Percentiles rank a stretch among this genome's conserved stretches.
phyloP scores from a whole-genome alignment of 1,140 invertebrate genomes.

The Solenopsis fugax region DNA sequence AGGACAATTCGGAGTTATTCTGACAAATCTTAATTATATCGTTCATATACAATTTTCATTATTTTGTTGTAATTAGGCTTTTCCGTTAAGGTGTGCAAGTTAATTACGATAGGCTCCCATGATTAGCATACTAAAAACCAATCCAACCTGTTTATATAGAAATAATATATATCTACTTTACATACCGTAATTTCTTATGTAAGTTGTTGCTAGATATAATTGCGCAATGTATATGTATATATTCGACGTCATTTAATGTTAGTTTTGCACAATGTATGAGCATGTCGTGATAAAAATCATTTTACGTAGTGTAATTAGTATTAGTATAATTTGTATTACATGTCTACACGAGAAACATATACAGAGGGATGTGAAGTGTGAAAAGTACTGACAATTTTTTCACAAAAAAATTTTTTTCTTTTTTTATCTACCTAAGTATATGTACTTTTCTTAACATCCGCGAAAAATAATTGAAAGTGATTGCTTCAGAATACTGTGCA shows the following conservation, averaged over 20 bases:
- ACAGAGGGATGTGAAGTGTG: neutral
- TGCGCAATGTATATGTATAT: too few species aligned
- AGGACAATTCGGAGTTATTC: neutral
- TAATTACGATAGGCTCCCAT: slow-evolving; percentile 19
- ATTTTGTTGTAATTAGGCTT: neutral
- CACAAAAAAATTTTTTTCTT: too few species aligned
- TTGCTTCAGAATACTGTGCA: neutral
- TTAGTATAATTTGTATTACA: too few species aligned
- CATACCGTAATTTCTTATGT: neutral
- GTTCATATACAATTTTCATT: neutral
- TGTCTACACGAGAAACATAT: too few species aligned
- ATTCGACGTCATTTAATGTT: slow-evolving; percentile 15
- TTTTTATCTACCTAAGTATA: neutral
- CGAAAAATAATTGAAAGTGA: neutral
- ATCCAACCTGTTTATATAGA: slow-evolving; percentile 48
- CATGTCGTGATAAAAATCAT: neutral
- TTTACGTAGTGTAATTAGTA: neutral
- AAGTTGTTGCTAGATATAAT: slow-evolving; percentile 7
- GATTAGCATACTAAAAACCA: slow-evolving; percentile 46
- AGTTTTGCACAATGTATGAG: neutral
- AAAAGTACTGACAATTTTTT: neutral
- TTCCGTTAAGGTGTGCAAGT: neutral
- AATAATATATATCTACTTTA: slow-evolving; percentile 15
- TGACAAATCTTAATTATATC: neutral
- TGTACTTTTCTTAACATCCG: neutral